Evolutionary conservation across 2,888 invertebrate species (phyloP), one percentile per base, ranked within the genome.

Genomic region (Hetaerina titia): DNA sequence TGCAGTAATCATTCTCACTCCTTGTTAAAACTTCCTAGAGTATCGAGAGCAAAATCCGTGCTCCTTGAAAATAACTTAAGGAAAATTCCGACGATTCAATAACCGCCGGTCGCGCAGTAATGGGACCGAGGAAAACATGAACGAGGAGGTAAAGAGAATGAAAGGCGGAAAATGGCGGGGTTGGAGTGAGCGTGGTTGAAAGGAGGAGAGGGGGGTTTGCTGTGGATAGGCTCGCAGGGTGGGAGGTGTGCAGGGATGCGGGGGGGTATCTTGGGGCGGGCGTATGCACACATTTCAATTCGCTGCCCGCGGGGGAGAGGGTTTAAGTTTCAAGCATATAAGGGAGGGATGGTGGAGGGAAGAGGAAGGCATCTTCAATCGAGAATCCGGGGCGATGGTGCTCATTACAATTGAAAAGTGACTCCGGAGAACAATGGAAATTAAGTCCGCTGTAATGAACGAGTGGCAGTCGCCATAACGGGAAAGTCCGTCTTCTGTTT

Each of bases 371-470:
- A 60, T 60, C 60, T 60, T 60, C 60, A 56, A 57, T 89, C 56
- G 57, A n/a, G 89, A 58, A 90, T 58, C 90, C 58, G 90, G 7
- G 45, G 88, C 45, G 88, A 56, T 88, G 17, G 64, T 31, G 92
- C 92, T 92, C 92, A 92, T 92, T 92, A 92, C 92, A 69, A 56
- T 92, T 64, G 69, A 92, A 92, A 92, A 69, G 64, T 63, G 92
- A 92, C 69, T 56, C 64, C 69, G 69, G 92, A 92, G 92, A 92
- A 92, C 92, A 92, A 92, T 92, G 92, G 92, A 64, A 92, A 92
- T 92, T 92, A 92, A 92, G 92, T 92, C 92, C 25, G 13, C 64
- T 22, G 92, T 92, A 92, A 92, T 92, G 92, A 92, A 92, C 64
- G 92, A 69, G 90, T 90, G 64, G 90, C 90, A 63, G 56, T 92